Evolutionary conservation across 2,797 vertebrate genomes (phyloP).

Genomic region (Onychomys leucogaster): DNA sequence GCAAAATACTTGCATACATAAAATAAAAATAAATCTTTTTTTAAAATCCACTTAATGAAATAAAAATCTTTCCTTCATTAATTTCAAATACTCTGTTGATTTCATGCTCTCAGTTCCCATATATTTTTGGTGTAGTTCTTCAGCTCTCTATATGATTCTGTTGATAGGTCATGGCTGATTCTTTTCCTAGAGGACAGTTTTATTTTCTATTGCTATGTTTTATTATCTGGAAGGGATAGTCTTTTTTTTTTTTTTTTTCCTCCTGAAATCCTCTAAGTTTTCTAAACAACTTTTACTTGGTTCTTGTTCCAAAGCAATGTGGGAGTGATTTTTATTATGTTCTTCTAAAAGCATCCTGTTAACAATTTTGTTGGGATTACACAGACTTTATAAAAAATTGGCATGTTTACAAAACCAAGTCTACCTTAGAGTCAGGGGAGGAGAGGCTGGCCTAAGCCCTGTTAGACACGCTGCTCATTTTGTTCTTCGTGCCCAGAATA

Average conservation of each 20-base stretch:
- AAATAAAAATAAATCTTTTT: neutral
- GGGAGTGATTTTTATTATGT: conserved; percentile 55
- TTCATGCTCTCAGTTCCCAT: neutral
- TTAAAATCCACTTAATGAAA: conserved; percentile 50
- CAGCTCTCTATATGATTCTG: neutral
- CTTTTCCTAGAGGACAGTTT: conserved; percentile 9
- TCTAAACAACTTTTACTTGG: conserved; percentile 5
- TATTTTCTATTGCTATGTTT: conserved; percentile 44
- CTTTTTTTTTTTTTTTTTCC: neutral
- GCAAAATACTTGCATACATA: neutral
- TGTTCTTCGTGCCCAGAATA: conserved; percentile 39
- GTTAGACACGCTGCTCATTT: neutral
- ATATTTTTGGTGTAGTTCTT: neutral
- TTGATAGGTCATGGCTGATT: neutral
- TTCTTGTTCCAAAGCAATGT: conserved; percentile 16
- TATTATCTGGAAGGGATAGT: conserved; percentile 18
- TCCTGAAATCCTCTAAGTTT: neutral
- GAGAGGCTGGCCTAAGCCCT: neutral
- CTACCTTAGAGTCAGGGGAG: neutral
- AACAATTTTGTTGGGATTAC: conserved; percentile 41
- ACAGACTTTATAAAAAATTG: conserved; percentile 35
- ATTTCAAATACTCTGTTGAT: neutral
- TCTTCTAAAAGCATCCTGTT: conserved; percentile 37
- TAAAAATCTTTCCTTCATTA: neutral
- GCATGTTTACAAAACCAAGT: conserved; percentile 32